These are phyloP conservation scores for Drosophila picticornis DNA, from an alignment of 2,888 invertebrate genomes.

Conservation along the genomic window DNA sequence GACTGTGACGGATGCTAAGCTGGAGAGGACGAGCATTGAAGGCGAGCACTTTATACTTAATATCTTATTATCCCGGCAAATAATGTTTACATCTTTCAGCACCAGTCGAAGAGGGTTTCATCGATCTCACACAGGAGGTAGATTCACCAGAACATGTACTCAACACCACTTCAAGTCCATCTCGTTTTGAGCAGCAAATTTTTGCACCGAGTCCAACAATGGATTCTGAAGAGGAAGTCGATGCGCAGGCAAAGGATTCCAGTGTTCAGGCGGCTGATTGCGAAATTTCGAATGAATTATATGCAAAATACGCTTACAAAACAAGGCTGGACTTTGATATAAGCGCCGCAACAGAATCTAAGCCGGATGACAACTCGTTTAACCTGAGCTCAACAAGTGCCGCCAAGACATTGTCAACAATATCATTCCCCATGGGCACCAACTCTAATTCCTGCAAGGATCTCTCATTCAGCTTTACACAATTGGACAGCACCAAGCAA, in stretches of 20 bases:
- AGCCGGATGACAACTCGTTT: not conserved
- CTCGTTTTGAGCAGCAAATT: slow-evolving; percentile 7
- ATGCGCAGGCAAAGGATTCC: not conserved
- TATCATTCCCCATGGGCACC: not conserved
- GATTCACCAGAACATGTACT: slow-evolving; percentile 21
- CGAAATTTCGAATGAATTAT: slow-evolving; percentile 38
- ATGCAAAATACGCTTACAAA: slow-evolving; percentile 34
- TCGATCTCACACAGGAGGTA: slow-evolving; percentile 63
- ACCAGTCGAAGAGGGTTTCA: slow-evolving; percentile 4
- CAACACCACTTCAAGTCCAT: not conserved
- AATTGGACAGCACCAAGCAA: slow-evolving; percentile 34
- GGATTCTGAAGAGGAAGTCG: slow-evolving; percentile 23
- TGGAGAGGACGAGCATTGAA: not conserved
- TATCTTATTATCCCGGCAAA: too few species aligned
- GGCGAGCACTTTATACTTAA: not conserved
- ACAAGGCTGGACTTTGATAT: not conserved
- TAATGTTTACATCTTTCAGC: not conserved
- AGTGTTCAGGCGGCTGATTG: not conserved
- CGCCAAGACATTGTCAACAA: not conserved
- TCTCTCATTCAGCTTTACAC: slow-evolving; percentile 25
- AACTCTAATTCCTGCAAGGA: not conserved
- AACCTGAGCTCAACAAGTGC: slow-evolving; percentile 2
- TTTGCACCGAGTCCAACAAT: slow-evolving; percentile 23
- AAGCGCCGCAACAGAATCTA: not conserved
- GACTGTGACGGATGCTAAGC: slow-evolving; percentile 57